These are phyloP conservation scores for Phytoseiulus persimilis DNA, from an alignment of 2,888 invertebrate genomes.

Conservation along the genomic window DNA sequence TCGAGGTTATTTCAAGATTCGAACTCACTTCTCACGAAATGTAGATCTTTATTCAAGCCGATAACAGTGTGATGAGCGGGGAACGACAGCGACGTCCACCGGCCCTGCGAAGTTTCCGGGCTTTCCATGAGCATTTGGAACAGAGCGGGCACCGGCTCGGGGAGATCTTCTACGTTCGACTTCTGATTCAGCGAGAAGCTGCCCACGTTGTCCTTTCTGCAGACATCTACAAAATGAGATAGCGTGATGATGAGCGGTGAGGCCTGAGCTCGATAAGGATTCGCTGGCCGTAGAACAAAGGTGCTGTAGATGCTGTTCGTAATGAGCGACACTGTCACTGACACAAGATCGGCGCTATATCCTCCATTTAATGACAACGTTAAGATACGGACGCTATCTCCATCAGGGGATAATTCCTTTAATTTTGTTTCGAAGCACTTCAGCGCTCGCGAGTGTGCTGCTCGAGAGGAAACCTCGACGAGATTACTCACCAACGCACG, in stretches of 20 bases:
- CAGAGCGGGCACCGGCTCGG: constrained; percentile 70
- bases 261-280: neutral
- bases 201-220: constrained; percentile 73
- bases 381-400: neutral
- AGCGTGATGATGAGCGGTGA: neutral
- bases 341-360: neutral
- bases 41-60: constrained; percentile 24
- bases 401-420: neutral
- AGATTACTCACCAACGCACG: constrained; percentile 77
- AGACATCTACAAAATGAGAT: constrained; percentile 61
- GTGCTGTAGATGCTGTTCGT: neutral
- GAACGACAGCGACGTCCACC: constrained; percentile 76
- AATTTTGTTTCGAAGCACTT: neutral
- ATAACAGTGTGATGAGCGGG: constrained; percentile 50
- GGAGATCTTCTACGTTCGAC: constrained; percentile 75
- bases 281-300: neutral
- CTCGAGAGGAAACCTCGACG: neutral
- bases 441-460: neutral
- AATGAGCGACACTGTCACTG: neutral
- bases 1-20: too few species aligned
- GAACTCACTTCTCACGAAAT: constrained; percentile 16
- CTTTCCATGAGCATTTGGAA: constrained; percentile 73
- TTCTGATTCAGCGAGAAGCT: constrained; percentile 65
- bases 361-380: constrained; percentile 10
- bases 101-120: constrained; percentile 61